These are phyloP conservation scores for Budorcas taxicolor DNA, from an alignment of 2,113 vertebrate species.

Conservation along the genomic window DNA sequence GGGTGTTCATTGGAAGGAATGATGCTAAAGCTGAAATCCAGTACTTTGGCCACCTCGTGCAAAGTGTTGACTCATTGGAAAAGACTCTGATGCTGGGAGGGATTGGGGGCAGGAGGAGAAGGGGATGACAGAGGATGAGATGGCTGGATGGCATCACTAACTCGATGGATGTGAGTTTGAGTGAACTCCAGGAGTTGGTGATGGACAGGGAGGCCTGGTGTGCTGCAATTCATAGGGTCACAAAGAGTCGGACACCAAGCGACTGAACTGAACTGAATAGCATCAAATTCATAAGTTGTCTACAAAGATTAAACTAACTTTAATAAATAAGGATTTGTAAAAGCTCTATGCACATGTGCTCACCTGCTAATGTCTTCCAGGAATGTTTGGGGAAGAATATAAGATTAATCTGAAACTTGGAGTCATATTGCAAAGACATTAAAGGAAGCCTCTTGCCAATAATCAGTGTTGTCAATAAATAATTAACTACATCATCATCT, in stretches of 20 bases:
- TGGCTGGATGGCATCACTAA: no score
- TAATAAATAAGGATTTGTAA: not conserved
- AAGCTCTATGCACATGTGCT: not conserved
- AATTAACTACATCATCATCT: not conserved
- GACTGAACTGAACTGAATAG: not conserved
- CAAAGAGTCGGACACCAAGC: fast-evolving
- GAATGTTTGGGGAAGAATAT: not conserved
- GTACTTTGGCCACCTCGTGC: no score
- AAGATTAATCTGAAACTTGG: not conserved
- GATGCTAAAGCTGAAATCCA: no score
- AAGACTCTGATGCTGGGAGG: no score
- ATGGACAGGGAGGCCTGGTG: no score
- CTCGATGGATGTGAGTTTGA: no score
- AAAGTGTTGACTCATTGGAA: no score
- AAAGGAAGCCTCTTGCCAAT: not conserved
- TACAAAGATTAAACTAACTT: not conserved
- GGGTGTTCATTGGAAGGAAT: no score
- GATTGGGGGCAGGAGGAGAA: no score
- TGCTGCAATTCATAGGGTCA: fast-evolving
- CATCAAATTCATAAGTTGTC: not conserved
- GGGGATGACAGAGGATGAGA: no score
- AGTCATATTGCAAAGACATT: not conserved
- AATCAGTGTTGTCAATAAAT: not conserved
- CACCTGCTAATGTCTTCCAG: not conserved
- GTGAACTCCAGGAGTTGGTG: no score